These are phyloP conservation scores for Gymnoscopelus microlampas DNA, from an alignment of 2,797 vertebrate species.

Conservation along the genomic window DNA sequence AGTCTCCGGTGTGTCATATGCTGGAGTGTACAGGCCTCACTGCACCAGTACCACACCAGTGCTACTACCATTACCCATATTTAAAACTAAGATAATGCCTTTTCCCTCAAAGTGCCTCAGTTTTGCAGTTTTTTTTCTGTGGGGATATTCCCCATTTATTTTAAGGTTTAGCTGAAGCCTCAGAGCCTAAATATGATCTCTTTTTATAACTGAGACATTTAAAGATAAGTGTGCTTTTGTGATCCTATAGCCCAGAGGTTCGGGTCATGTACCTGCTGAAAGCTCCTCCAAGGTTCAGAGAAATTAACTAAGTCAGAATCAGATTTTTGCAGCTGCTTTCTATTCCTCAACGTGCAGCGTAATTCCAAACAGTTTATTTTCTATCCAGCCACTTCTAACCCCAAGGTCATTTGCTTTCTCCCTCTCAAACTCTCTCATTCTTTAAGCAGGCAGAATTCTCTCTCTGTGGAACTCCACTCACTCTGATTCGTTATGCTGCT, in stretches of 20 bases:
- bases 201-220: constrained; percentile 59
- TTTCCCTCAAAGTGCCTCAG: constrained; percentile 32
- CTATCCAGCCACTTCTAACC: constrained; percentile 79
- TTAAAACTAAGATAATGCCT: constrained; percentile 57
- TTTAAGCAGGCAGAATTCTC: constrained; percentile 71
- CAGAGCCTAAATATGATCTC: constrained; percentile 31
- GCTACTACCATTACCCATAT: constrained; percentile 61
- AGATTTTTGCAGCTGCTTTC: constrained; percentile 82
- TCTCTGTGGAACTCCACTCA: constrained; percentile 61
- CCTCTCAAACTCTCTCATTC: constrained; percentile 71
- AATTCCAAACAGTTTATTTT: constrained; percentile 86
- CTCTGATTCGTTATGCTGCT: constrained; percentile 59
- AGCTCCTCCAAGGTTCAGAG: constrained; percentile 75
- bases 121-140: constrained; percentile 20
- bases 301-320: constrained; percentile 66
- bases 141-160: constrained; percentile 11
- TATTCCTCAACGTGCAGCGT: constrained; percentile 82
- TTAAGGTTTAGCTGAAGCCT: constrained; percentile 37
- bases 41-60: constrained; percentile 35
- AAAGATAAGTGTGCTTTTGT: constrained; percentile 58
- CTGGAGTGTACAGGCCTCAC: constrained; percentile 34
- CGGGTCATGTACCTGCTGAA: constrained; percentile 71
- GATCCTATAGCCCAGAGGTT: constrained; percentile 61
- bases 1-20: constrained; percentile 66
- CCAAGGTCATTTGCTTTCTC: constrained; percentile 76